Base-by-base conservation (phyloP, 2,888 invertebrate species). In the Drosophila limbata region DNA sequence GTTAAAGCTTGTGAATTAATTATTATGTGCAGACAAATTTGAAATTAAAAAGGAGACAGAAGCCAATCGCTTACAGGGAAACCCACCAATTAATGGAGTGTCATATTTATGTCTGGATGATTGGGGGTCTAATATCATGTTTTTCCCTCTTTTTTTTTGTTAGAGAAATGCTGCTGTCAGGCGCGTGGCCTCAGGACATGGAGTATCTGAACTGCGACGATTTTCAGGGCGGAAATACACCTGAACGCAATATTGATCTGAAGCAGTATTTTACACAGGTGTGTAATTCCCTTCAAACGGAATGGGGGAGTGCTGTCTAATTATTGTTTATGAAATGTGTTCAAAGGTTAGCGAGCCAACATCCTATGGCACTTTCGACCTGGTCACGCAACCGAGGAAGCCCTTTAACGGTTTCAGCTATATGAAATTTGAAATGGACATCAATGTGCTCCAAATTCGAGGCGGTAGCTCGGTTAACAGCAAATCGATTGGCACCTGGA, bases 131-230 rank as follows among this genome's bases (percentile, higher is more conserved):
- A 2, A 31, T 9, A 5, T 28, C 8, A 28, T 28, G 28, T 8
- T 44, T 35, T 33, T 10, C 13, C 33, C 19, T 2, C 28, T 9
- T 19, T 33, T 2, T 33, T 55, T 88, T 90, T 90, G 15, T 8
- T 39, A 95, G 95, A 92, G 95, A 95, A 91, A 94, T 96, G 93
- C 93, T 96, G 90, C 93, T 94, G 91, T 95, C 95, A 93, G 95
- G 95, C 70, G 95, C 95, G 74, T 97, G 96, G 96, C 95, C 95
- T 86, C 94, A 94, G 85, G 94, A 95, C 89, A 95, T 95, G 93
- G 94, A 94, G 88, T 96, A 96, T 92, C 94, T 96, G 74, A 95
- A 95, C 42, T 97, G 97, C 90, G 96, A 97, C 90, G 95, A 96
- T 63, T 96, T 95, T 91, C 95, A 95, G 91, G 96, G 95, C 40